These are phyloP conservation scores for Scaptomyza parva DNA, from an alignment of 2,888 invertebrate genomes.

Conservation along the genomic window DNA sequence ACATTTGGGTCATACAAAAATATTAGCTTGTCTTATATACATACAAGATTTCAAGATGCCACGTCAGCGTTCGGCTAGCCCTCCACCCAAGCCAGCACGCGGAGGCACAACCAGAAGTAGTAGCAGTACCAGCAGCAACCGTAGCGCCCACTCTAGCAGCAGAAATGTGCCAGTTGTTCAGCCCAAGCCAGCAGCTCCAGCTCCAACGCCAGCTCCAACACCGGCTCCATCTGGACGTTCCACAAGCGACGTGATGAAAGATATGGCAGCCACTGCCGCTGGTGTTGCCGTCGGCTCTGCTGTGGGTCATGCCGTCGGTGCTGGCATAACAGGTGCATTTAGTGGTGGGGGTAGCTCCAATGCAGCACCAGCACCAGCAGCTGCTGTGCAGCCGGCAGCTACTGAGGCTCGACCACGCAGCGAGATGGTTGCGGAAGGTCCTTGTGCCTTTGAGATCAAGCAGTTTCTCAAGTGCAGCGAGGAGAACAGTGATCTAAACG, in stretches of 20 bases:
- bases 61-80: slow-evolving; percentile 56
- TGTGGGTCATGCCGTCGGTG: slow-evolving; percentile 71
- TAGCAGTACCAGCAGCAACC: slow-evolving; percentile 22
- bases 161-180: slow-evolving; percentile 46
- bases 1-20: slow-evolving; percentile 16
- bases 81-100: slow-evolving; percentile 16
- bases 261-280: slow-evolving; percentile 71
- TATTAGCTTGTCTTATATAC: slow-evolving; percentile 15
- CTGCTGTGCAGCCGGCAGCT: slow-evolving; percentile 3
- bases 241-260: slow-evolving; percentile 59
- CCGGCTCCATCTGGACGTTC: slow-evolving; percentile 47
- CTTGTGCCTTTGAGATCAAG: slow-evolving; percentile 60
- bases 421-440: slow-evolving; percentile 62
- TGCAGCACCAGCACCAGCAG: not conserved
- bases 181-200: slow-evolving; percentile 47
- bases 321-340: slow-evolving; percentile 63
- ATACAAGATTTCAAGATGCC: slow-evolving; percentile 58
- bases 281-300: slow-evolving; percentile 72
- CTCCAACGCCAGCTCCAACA: slow-evolving; percentile 12
- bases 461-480: slow-evolving; percentile 70
- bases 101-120: slow-evolving; percentile 5
- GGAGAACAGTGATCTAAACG: slow-evolving; percentile 60
- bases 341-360: slow-evolving; percentile 42
- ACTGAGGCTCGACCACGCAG: slow-evolving; percentile 10
- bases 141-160: slow-evolving; percentile 16